Percentiles rank a stretch among this genome's conserved stretches.
phyloP scores from a whole-genome alignment of 1,140 invertebrate genomes.

The Epicauta chinensis region DNA sequence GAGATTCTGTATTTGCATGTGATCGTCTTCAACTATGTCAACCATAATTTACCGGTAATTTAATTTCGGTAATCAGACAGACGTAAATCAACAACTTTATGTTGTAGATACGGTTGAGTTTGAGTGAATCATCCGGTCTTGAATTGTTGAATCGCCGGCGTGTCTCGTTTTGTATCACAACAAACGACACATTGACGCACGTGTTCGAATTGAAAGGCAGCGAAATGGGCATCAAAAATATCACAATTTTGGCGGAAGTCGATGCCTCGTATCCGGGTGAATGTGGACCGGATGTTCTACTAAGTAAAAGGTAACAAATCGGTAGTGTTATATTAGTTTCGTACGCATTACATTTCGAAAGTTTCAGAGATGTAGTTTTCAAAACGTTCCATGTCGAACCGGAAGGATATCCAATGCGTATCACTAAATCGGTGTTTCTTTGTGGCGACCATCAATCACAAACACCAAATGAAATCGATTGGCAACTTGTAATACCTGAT shows the following conservation, averaged over 20 bases:
- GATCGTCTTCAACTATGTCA: conserved; percentile 67
- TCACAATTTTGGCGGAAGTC: conserved; percentile 53
- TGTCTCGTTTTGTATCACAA: conserved; percentile 42
- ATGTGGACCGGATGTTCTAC: conserved; percentile 47
- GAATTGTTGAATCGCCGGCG: conserved; percentile 29
- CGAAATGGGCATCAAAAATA: conserved; percentile 51
- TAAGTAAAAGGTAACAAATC: conserved; percentile 46
- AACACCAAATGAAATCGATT: conserved; percentile 29
- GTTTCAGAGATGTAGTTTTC: conserved; percentile 47
- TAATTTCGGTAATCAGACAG: no score
- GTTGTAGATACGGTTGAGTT: conserved; percentile 48
- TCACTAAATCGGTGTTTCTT: conserved; percentile 47
- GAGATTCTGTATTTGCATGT: conserved; percentile 64
- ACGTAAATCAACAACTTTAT: no score
- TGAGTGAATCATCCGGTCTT: conserved; percentile 46
- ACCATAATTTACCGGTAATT: conserved; percentile 54
- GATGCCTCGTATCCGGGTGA: conserved; percentile 43
- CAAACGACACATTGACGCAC: conserved; percentile 44
- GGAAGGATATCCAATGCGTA: conserved; percentile 52
- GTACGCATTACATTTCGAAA: conserved; percentile 37
- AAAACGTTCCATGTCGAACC: conserved; percentile 51
- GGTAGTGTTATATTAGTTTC: no score
- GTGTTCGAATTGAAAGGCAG: conserved; percentile 48
- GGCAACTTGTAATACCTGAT: conserved; percentile 37
- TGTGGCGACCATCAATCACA: conserved; percentile 34